Evolutionary conservation across 2,888 invertebrate species (phyloP).

Genomic region (Coremacera marginata): DNA sequence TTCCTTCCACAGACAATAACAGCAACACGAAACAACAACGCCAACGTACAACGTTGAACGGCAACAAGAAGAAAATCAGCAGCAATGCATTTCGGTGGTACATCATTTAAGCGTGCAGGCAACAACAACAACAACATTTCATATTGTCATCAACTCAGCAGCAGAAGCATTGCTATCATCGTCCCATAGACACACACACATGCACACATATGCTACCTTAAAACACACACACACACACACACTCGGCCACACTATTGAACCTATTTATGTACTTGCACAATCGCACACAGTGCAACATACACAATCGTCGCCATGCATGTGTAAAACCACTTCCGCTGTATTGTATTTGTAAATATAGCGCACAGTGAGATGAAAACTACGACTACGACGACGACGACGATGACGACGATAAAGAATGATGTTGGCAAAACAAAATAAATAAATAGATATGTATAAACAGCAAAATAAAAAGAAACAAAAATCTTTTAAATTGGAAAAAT

Average conservation of each 20-base stretch:
- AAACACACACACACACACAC: neutral
- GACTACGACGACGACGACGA: neutral
- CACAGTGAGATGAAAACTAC: neutral
- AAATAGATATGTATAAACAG: neutral
- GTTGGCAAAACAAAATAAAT: neutral
- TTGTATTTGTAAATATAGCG: neutral
- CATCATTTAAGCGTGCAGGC: neutral
- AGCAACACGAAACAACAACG: neutral
- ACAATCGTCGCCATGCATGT: conserved; percentile 14
- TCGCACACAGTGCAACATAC: neutral
- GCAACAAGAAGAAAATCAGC: neutral
- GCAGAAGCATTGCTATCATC: neutral
- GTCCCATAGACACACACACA: conserved; percentile 10
- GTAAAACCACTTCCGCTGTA: conserved; percentile 18
- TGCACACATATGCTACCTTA: neutral
- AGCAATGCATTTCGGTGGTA: conserved; percentile 5
- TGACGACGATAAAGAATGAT: neutral
- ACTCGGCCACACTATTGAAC: neutral
- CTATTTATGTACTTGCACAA: neutral
- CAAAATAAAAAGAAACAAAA: neutral
- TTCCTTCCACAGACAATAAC: neutral
- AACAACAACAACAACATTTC: conserved; percentile 20
- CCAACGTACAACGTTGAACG: no score
- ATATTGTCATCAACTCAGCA: neutral
- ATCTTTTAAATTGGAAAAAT: conserved; percentile 41